phyloP scores from a whole-genome alignment of 2,888 invertebrate species.

The Philereme vetulata region DNA sequence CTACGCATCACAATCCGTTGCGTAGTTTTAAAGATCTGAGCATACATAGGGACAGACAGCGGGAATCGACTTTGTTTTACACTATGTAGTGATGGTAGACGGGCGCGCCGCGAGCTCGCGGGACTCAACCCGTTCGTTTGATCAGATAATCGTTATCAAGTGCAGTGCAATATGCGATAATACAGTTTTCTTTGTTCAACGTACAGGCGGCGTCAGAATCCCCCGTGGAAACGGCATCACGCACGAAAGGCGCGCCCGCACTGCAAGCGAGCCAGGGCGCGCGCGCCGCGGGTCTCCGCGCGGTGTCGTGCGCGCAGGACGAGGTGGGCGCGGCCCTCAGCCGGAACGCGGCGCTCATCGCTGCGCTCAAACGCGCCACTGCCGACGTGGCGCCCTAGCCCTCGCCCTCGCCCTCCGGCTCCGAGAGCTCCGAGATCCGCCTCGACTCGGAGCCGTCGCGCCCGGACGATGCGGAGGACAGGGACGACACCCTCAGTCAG shows the following conservation, averaged over 20 bases:
- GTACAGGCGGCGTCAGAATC: not conserved
- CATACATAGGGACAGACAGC: too few relatives aligned
- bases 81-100: too few relatives aligned
- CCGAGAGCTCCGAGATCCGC: not conserved
- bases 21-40: too few relatives aligned
- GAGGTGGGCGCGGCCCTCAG: constrained; percentile 52
- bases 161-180: too few relatives aligned
- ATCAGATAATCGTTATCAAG: too few relatives aligned
- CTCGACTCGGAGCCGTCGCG: constrained; percentile 1
- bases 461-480: not conserved
- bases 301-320: constrained; percentile 61
- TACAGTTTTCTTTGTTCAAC: not conserved
- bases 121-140: too few relatives aligned
- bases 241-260: not conserved
- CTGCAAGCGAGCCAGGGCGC: constrained; percentile 24
- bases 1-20: too few relatives aligned
- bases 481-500: not conserved
- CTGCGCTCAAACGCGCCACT: constrained; percentile 37
- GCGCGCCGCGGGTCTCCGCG: constrained; percentile 56
- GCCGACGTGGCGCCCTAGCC: constrained; percentile 42
- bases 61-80: too few relatives aligned
- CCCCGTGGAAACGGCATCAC: not conserved
- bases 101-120: too few relatives aligned
- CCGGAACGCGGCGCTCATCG: constrained; percentile 54
- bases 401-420: constrained; percentile 5